Evolutionary conservation across 2,797 vertebrate species (phyloP), one percentile per base, ranked within the genome.

Genomic region (Eurystomus glaucurus): DNA sequence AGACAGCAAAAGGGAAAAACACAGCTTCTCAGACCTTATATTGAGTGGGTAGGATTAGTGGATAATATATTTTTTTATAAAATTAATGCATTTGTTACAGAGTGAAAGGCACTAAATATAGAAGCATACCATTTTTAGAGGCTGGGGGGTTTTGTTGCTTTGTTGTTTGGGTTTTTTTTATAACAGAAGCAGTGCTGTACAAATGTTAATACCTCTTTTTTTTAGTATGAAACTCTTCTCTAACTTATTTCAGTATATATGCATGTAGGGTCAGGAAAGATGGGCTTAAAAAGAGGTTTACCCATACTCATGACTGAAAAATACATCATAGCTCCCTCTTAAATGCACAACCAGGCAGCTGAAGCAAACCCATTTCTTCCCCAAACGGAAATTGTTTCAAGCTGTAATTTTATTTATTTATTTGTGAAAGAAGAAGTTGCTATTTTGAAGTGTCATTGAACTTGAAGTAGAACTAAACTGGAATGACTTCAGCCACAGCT

Each of bases 401-500:
- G 41, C 23, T 52, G 39, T 65, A 52, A 45, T 76, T 77, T 90
- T 52, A 20, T 69, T 6, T 37, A 23, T 62, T 58, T 52, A 39
- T 88, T 88, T 89, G 75, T 50, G 54, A 71, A 69, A 84, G 72
- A 79, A 93, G 77, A 90, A 76, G 52, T 90, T 86, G 23, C 72
- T 88, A 41, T 96, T 90, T 88, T 75, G 37, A 95, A 88, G 51
- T 86, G 62, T 52, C 88, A 41, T 48, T 95, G 76, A 96, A 92
- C 58, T 62, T 90, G 93, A 93, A 77, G 60, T n/a, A 64, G 62
- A 95, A 82, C 41, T 90, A 92, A 88, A 85, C 28, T 55, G 62
- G 43, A 92, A 96, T 91, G 92, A 95, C 84, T 95, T 95, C 90
- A 92, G 93, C 85, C 83, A 17, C 92, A 97, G 93, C 90, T 96